These are phyloP conservation scores for Hypomesus transpacificus DNA, from an alignment of 2,113 vertebrate species.

Conservation along the genomic window DNA sequence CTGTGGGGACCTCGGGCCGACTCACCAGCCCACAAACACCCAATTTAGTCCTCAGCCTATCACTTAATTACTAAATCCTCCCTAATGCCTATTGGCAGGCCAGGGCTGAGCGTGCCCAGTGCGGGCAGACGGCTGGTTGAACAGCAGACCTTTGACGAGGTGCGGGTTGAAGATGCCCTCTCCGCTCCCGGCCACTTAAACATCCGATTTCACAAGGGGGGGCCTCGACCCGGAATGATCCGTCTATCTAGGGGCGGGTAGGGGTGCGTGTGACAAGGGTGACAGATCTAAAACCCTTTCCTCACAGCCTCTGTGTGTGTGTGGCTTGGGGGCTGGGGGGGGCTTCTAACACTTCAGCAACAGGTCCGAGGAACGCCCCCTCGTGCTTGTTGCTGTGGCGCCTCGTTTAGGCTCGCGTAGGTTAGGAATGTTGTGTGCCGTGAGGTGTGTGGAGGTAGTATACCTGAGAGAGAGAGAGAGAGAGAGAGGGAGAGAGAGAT, in stretches of 20 bases:
- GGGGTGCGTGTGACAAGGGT: too few species aligned
- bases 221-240: slow-evolving; percentile 57
- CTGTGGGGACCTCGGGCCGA: slow-evolving; percentile 71
- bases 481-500: not conserved
- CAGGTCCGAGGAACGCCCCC: not conserved
- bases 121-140: slow-evolving; percentile 61
- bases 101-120: slow-evolving; percentile 55
- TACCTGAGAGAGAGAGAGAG: not conserved
- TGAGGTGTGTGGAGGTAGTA: too few species aligned
- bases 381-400: too few species aligned
- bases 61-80: slow-evolving; percentile 82
- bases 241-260: slow-evolving; percentile 46
- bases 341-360: not conserved
- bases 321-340: slow-evolving; percentile 1
- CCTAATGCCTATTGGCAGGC: slow-evolving; percentile 81
- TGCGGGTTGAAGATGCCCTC: slow-evolving; percentile 62
- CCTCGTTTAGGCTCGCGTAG: too few species aligned
- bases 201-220: slow-evolving; percentile 66
- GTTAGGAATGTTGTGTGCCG: too few species aligned
- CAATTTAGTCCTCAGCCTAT: slow-evolving; percentile 81
- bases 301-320: not conserved
- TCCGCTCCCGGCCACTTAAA: slow-evolving; percentile 67
- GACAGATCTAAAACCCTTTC: not conserved
- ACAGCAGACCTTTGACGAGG: slow-evolving; percentile 74
- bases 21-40: slow-evolving; percentile 75